A percentile compares a stretch with the other conserved stretches of the same genome.
Conservation (phyloP, 2,888 invertebrate genomes). For the Syritta pipiens region DNA sequence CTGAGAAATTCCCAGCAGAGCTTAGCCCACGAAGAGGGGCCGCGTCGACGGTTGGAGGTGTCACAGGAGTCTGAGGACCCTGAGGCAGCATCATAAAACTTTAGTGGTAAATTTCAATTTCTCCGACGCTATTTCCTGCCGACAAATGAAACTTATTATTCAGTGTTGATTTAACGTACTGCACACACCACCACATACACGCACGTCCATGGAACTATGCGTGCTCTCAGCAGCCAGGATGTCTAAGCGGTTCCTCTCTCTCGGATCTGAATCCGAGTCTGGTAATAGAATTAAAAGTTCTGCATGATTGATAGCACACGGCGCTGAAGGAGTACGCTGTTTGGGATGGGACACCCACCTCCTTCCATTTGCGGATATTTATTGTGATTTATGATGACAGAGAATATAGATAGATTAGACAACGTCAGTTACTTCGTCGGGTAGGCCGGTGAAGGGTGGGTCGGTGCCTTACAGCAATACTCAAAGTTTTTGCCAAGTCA, state of each 20-base stretch:
- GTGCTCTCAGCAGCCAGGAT: neutral
- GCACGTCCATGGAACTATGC: neutral
- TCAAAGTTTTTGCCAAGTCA: too few relatives aligned
- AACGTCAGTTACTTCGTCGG: slow-evolving; percentile 34
- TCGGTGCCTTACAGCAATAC: too few relatives aligned
- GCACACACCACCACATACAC: neutral
- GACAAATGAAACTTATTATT: slow-evolving; percentile 27
- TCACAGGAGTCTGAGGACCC: neutral
- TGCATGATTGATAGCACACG: slow-evolving; percentile 22
- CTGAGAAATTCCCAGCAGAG: slow-evolving; percentile 11
- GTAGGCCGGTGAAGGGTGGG: too few relatives aligned
- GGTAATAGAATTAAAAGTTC: slow-evolving; percentile 27
- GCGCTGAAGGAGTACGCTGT: neutral
- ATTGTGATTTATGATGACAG: slow-evolving; percentile 44
- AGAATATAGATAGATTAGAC: slow-evolving; percentile 23
- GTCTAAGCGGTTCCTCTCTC: neutral
- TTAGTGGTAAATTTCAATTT: slow-evolving; percentile 15
- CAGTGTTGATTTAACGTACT: slow-evolving; percentile 24
- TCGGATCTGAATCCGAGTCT: neutral
- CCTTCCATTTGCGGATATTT: neutral
- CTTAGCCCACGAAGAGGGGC: neutral
- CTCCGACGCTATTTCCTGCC: slow-evolving; percentile 3
- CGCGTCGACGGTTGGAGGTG: too few relatives aligned
- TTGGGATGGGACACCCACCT: neutral
- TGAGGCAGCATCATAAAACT: neutral